phyloP scores from a whole-genome alignment of 2,113 vertebrate genomes.

The Barnardius zonarius region DNA sequence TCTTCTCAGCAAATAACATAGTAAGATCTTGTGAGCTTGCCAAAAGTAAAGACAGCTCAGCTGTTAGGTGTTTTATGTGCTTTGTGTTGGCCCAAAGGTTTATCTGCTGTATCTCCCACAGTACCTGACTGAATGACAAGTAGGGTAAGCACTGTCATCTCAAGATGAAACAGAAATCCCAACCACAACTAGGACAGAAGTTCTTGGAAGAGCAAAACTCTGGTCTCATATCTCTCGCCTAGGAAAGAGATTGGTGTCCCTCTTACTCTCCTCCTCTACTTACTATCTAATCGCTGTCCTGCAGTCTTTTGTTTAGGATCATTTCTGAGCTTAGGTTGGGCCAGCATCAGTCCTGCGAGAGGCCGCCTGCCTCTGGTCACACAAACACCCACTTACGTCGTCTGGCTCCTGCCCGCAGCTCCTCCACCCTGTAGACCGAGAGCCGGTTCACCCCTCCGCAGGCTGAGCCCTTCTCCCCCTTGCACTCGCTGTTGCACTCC shows the following conservation, averaged over 20 bases:
- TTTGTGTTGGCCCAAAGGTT: background rate
- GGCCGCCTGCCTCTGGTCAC: accelerated
- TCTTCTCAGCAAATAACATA: conserved; percentile 29
- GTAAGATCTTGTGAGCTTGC: conserved; percentile 7
- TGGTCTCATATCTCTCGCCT: background rate
- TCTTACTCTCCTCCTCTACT: background rate
- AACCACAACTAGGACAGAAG: accelerated
- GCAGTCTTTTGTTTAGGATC: background rate
- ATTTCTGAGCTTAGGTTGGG: background rate
- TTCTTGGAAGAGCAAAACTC: background rate
- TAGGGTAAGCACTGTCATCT: background rate
- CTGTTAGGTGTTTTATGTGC: background rate
- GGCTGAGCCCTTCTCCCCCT: conserved; percentile 81
- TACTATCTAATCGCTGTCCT: background rate
- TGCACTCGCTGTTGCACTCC: conserved; percentile 89
- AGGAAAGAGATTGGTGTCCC: background rate
- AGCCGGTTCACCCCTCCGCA: conserved; percentile 88
- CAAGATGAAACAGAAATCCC: background rate
- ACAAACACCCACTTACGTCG: conserved; percentile 78
- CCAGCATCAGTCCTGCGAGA: background rate
- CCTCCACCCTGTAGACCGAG: conserved; percentile 86
- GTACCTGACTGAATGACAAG: background rate
- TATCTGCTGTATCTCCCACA: background rate
- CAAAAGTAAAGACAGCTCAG: background rate
- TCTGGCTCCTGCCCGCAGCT: conserved; percentile 66